Evolutionary conservation across 2,113 vertebrate genomes (phyloP).

Genomic region (Micronycteris hirsuta): DNA sequence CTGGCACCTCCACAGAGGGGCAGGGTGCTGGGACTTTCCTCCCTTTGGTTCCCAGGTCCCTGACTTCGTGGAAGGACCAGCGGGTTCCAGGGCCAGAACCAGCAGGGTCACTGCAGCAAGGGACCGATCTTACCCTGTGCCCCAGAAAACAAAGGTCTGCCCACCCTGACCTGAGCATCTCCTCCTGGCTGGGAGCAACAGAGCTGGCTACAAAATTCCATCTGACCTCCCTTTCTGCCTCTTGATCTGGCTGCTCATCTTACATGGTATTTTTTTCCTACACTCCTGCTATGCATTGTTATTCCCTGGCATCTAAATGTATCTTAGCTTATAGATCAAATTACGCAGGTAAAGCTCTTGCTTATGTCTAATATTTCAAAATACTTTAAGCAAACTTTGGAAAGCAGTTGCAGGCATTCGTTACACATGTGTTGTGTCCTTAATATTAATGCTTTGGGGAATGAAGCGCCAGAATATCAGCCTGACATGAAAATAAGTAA

Average conservation of each 20-base stretch:
- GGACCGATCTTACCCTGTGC: accelerated
- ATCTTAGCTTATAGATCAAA: not conserved
- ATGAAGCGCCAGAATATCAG: not conserved
- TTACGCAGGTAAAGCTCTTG: not conserved
- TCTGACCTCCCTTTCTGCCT: not conserved
- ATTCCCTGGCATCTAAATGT: not conserved
- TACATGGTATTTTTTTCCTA: not conserved
- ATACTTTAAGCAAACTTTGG: not conserved
- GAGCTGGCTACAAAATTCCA: accelerated
- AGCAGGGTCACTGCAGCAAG: accelerated
- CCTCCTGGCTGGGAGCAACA: not conserved
- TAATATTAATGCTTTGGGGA: not conserved
- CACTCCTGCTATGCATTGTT: not conserved
- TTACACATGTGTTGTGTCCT: not conserved
- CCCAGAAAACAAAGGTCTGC: not conserved
- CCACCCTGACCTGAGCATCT: too few species aligned
- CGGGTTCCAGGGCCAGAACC: not conserved
- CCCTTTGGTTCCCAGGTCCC: not conserved
- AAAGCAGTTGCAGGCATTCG: not conserved
- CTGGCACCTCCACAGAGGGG: not conserved
- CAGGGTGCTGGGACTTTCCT: accelerated
- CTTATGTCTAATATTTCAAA: not conserved
- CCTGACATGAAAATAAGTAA: not conserved
- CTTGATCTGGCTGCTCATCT: not conserved
- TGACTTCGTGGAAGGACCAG: too few species aligned